These are phyloP conservation scores for Dolichomitus sp. DNA, from an alignment of 2,888 invertebrate genomes.

Conservation along the genomic window DNA sequence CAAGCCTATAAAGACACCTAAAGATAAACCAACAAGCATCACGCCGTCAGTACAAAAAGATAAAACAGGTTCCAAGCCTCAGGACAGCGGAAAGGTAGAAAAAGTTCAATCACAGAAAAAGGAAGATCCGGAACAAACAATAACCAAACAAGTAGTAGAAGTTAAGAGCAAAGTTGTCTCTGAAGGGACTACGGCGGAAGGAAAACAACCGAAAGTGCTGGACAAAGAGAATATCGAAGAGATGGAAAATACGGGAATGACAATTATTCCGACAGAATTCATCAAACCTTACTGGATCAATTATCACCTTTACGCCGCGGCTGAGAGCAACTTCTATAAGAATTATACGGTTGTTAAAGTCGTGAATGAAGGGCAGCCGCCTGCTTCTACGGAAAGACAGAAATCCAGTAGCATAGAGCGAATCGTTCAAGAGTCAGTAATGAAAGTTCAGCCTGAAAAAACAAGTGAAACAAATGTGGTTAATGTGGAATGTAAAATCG, in stretches of 20 bases:
- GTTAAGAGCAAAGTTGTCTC: background rate
- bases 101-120: slow-evolving; percentile 8
- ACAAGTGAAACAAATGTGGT: slow-evolving; percentile 33
- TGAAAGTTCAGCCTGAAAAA: slow-evolving; percentile 69
- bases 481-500: slow-evolving; percentile 58
- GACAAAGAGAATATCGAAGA: slow-evolving; percentile 13
- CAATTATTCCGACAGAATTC: slow-evolving; percentile 47
- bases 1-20: slow-evolving; percentile 12
- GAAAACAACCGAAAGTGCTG: background rate
- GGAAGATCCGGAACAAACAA: slow-evolving; percentile 4
- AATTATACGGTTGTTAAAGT: slow-evolving; percentile 77
- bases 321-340: slow-evolving; percentile 79
- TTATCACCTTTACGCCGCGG: slow-evolving; percentile 76
- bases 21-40: background rate
- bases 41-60: background rate
- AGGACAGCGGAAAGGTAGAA: background rate
- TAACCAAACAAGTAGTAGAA: slow-evolving; percentile 32
- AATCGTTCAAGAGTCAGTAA: slow-evolving; percentile 79
- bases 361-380: slow-evolving; percentile 71
- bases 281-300: slow-evolving; percentile 79
- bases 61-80: background rate
- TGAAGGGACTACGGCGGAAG: background rate
- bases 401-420: slow-evolving; percentile 75
- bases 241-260: slow-evolving; percentile 4
- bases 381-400: slow-evolving; percentile 52